Percentiles rank a stretch among this genome's conserved stretches.
Evolutionary conservation across 1,140 invertebrate species (phyloP).

Genomic region (Euura lappo): DNA sequence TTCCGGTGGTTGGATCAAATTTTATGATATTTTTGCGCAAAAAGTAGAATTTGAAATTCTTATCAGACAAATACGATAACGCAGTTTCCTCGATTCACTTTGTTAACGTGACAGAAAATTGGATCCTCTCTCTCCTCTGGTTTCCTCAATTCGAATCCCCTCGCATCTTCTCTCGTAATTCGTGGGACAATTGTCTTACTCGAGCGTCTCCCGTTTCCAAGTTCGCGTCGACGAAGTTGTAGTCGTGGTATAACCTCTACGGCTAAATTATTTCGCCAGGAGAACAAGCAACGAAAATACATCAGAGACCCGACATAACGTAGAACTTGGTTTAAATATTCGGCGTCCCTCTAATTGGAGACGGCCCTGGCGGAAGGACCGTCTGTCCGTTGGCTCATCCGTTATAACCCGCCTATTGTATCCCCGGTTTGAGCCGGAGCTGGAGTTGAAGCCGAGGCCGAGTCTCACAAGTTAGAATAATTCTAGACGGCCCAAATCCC

Average conservation of each 20-base stretch:
- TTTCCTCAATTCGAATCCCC: background rate
- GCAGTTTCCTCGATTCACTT: background rate
- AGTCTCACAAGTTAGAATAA: no score
- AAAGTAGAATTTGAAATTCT: background rate
- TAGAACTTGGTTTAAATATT: background rate
- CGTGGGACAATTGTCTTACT: no score
- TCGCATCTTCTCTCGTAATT: no score
- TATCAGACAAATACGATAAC: background rate
- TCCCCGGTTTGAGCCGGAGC: background rate
- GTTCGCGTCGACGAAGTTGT: no score
- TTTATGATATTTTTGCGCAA: no score
- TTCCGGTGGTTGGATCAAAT: no score
- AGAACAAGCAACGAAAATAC: no score
- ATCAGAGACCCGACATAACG: no score
- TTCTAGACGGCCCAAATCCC: no score
- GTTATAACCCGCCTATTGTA: background rate
- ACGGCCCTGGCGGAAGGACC: background rate
- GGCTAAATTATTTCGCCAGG: no score
- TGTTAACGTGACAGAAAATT: background rate
- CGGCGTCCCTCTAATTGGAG: conserved; percentile 4
- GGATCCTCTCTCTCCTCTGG: background rate
- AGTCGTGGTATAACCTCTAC: no score
- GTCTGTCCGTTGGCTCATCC: background rate
- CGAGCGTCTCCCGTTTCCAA: no score
- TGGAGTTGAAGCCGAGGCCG: background rate